phyloP scores from a whole-genome alignment of 2,888 invertebrate species.

The Xanthostigma xanthostigma region DNA sequence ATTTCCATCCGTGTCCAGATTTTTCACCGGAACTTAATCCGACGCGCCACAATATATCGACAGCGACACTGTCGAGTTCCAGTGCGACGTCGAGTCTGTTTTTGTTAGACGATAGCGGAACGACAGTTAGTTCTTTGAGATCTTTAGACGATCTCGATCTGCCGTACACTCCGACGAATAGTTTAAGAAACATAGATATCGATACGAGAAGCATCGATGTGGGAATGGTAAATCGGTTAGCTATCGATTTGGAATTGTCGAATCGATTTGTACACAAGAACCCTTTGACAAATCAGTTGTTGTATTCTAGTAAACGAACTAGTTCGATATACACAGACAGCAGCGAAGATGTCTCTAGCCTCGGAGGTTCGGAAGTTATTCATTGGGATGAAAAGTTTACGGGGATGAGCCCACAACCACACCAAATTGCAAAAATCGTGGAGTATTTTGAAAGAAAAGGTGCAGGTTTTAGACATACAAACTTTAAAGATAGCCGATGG shows the following conservation, averaged over 20 bases:
- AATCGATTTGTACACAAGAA: conserved; percentile 29
- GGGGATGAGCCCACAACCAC: conserved; percentile 34
- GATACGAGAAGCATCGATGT: conserved; percentile 27
- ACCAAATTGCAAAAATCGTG: conserved; percentile 67
- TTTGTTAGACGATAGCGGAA: conserved; percentile 43
- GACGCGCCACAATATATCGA: conserved; percentile 14
- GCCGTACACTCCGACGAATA: conserved; percentile 9
- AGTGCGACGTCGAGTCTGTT: conserved; percentile 38
- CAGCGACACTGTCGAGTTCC: conserved; percentile 26
- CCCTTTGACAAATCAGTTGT: conserved; percentile 34
- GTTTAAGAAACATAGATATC: conserved; percentile 25
- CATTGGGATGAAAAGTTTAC: conserved; percentile 52
- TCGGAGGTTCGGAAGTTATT: conserved; percentile 60
- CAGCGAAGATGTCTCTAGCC: conserved; percentile 70
- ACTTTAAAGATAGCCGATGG: conserved; percentile 25
- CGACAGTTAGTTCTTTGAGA: conserved; percentile 39
- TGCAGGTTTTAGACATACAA: conserved; percentile 36
- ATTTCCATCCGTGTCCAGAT: conserved; percentile 27
- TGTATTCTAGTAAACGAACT: conserved; percentile 45
- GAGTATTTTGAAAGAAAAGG: conserved; percentile 78
- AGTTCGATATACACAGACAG: conserved; percentile 78
- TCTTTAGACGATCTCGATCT: conserved; percentile 41
- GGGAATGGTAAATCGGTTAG: conserved; percentile 33
- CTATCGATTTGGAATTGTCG: conserved; percentile 31
- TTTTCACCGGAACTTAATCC: conserved; percentile 14